Base-by-base conservation (phyloP, 2,113 vertebrate genomes). In the Aegotheles bennettii region DNA sequence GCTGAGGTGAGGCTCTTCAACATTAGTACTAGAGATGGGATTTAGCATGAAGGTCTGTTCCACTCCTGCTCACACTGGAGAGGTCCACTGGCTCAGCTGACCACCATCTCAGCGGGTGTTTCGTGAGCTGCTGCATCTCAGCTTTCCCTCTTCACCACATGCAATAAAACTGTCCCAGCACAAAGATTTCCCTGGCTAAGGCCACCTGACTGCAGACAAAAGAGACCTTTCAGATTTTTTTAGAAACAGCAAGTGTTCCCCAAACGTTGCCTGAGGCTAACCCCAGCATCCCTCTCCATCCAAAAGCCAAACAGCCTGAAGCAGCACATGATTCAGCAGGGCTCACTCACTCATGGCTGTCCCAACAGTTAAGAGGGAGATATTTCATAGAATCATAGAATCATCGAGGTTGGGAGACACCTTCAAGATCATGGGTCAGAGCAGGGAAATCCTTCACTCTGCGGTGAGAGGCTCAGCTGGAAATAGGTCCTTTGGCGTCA, bases 41-140 rank as follows among this genome's bases (percentile, higher is more conserved):
- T 87, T 82, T 79, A 71, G 42, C 10, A 3, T 20, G 42, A 77
- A 70, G 54, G 17, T 75, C 70, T 85, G 29, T 74, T 78, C 54
- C 29, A 11, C 35, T 90, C 28, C 82, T 85, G 36, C 64, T 61
- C 14, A 10, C 29, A 9, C 53, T 6, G 7, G 77, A 80, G 68
- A 35, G 7, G 9, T 56, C 24, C 50, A 16, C 45, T 5, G 5
- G 43, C 25, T 64, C 2, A 6, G 80, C 57, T 59, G 74, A 42
- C 31, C 33, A 38, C 26, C 8, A 1, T 56, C 42, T 48, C 56
- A 26, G 42, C 0, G 0, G 5, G 28, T 17, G 8, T 57, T 84
- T 64, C 7, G 4, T 20, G 35, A 73, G n/a, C 64, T 75, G 28
- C 5, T 54, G 33, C 38, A 31, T 31, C 69, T 82, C 80, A 45